Evolutionary conservation across 1,140 invertebrate species (phyloP), one percentile per base, ranked within the genome.

Genomic region (Eriocheir sinensis): DNA sequence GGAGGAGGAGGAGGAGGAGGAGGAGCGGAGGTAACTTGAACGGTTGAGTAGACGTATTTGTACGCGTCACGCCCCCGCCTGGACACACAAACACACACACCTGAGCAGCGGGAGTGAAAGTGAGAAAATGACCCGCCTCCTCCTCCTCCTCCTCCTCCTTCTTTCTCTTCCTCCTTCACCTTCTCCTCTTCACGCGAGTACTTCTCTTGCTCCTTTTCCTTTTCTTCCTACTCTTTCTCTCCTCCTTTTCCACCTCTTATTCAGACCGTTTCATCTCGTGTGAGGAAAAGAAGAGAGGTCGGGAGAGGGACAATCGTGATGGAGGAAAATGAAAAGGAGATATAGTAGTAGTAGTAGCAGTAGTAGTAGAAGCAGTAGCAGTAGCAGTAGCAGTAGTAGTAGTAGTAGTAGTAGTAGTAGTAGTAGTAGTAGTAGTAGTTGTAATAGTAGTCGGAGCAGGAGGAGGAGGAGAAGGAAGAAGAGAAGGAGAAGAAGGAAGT

Each of bases 21-120:
- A 72, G 60, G 60, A 72, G 60, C 0, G n/a, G 60, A 72, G 21
- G 60, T 72, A 72, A 72, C 60, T n/a, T 72, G 60, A 72, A 72
- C 60, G 60, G 60, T n/a, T 72, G 60, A 72, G 60, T 72, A 72
- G 60, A 72, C 60, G 60, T n/a, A 72, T 72, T 72, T 72, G 60
- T 72, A 72, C 60, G n/a, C 60, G 60, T 72, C 60, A 72, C 60
- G 60, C 60, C n/a, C 60, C 60, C 60, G 0, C 60, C 60, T 72
- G 60, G 60, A 72, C 60, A 72, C 60, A 72, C 60, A 72, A 72
- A 72, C 60, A 72, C 21, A 21, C 60, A 72, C 60, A 72, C 60
- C 60, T 72, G 60, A 72, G 60, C 60, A 72, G 21, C 21, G 27
- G 60, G 60, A n/a, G 27, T 72, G 21, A 72, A 72, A 72, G 60